Base-by-base conservation (phyloP, 2,888 invertebrate species). In the Strigamia maritima region DNA sequence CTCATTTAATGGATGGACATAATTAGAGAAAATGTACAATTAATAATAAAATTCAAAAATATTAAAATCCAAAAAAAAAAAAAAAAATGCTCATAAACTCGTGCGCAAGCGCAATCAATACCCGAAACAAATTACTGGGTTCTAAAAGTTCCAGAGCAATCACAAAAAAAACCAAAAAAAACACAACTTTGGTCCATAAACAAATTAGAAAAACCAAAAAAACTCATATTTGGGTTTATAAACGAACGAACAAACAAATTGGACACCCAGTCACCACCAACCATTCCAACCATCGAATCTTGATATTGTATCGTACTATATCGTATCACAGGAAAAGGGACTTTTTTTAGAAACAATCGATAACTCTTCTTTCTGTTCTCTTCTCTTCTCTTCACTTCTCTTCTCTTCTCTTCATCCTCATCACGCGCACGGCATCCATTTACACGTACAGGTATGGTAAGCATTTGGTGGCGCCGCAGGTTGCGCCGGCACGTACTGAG, bases 341-440 rank as follows among this genome's bases (percentile, higher is more conserved):
- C 22, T n/a, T n/a, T n/a, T n/a, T n/a, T n/a, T n/a, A 60, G 22
- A 24, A 60, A 60, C 19, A 60, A 54, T n/a, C n/a, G n/a, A n/a
- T n/a, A n/a, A n/a, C n/a, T n/a, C n/a, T n/a, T n/a, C n/a, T n/a
- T n/a, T n/a, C n/a, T n/a, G n/a, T n/a, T n/a, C n/a, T n/a, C n/a
- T n/a, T n/a, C n/a, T n/a, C n/a, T n/a, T n/a, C n/a, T n/a, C n/a
- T n/a, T n/a, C n/a, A n/a, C n/a, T n/a, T n/a, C n/a, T n/a, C n/a
- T n/a, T n/a, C n/a, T n/a, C n/a, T n/a, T n/a, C n/a, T n/a, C n/a
- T n/a, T n/a, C n/a, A n/a, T n/a, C n/a, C n/a, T 75, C 4, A 22
- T 80, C 77, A 80, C 79, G 80, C 80, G 84, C 89, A 89, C 77
- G 88, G 88, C 89, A 89, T 89, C 89, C 89, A 90, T 78, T 90